Base-by-base conservation (phyloP, 2,888 invertebrate species). In the Campoletis raptor region DNA sequence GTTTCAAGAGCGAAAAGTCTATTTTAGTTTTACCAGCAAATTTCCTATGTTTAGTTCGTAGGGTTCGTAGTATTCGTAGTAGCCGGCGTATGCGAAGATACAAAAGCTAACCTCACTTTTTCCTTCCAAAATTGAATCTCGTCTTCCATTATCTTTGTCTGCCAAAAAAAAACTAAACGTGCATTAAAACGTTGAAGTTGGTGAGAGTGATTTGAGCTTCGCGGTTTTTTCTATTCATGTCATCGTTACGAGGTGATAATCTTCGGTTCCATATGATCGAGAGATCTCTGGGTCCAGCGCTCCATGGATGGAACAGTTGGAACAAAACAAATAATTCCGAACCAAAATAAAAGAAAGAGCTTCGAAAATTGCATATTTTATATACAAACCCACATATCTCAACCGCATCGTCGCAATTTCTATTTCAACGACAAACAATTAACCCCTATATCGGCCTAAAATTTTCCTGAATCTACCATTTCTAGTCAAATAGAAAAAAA, bases 261-360 rank as follows among this genome's bases (percentile, higher is more conserved):
- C 24, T 52, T 73, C 57, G 45, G 45, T 73, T 42, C 61, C 78
- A 37, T 48, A 78, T 73, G 83, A 74, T 70, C 73, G 80, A 54
- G 52, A 72, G 74, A 48, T 77, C 30, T 54, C 42, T 67, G 45
- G 37, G 69, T 69, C 37, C 52, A 64, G 61, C 24, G 45, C 72
- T 74, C 83, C 2, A 69, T 77, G 78, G 86, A 83, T 81, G 78
- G 69, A 69, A 77, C 72, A 80, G 82, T 48, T 74, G 66, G 73
- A 57, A 37, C 24, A 36, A 73, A 80, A 61, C 69, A 45, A 61
- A 80, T 40, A 57, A 67, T 45, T 70, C 64, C 21, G 48, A 57
- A 45, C 67, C 21, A 21, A 64, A 79, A 79, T 84, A 61, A 76
- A n/a, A 12, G 15, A 18, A 73, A 66, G 48, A 82, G 15, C n/a